Evolutionary conservation across 2,113 vertebrate genomes (phyloP), one percentile per base, ranked within the genome.

Genomic region (Stegastes partitus): DNA sequence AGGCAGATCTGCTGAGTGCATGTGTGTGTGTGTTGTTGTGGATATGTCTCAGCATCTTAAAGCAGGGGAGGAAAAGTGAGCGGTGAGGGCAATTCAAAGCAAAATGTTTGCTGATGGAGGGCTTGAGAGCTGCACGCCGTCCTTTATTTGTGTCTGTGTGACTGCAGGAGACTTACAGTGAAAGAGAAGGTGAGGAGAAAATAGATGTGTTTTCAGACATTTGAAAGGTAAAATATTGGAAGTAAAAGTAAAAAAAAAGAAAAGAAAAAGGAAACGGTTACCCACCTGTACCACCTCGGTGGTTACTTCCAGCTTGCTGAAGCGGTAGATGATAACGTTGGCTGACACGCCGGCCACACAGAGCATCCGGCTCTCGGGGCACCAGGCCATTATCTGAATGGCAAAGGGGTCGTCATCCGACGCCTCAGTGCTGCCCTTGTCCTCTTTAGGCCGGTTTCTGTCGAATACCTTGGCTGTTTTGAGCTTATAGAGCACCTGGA

Each of bases 401-500:
- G 98, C 98, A 21, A 97, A 99, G 0, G 98, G 98, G 89, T 99
- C 98, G 93, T 99, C 98, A 76, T 99, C 98, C 50, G 97, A 97
- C 77, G 96, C 96, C 71, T 99, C 98, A 0, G 95, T 95, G 85
- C 91, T 96, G 67, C 95, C 95, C 83, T 94, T 97, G 83, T 99
- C 98, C 59, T 99, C 98, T 91, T 97, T 98, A 83, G 94, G 95
- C 89, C 96, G 94, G 68, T 96, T 95, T 80, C 98, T 98, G 94
- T 99, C 98, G 93, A 99, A 99, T 73, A 99, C 97, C 95, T 99
- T 99, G 80, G 98, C 96, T 72, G 98, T 99, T 95, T 99, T 99
- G 82, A 99, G 93, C 84, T 99, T 99, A 92, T 99, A 99, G 88
- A 99, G 94, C 83, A 99, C 96, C 95, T 99, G 98, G 85, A 99